Evolutionary conservation across 2,113 vertebrate species (phyloP).

Genomic region (human (Homo sapiens)): GRCh38 chr9:32884501-32885000

Average conservation of each 20-base stretch:
- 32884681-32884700: not conserved
- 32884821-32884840: not conserved
- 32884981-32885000: slow-evolving; percentile 17
- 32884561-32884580: not conserved
- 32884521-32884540: not conserved
- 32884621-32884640: not conserved
- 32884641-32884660: not conserved
- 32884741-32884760: not conserved
- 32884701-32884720: not conserved
- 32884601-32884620: not conserved
- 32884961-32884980: not conserved
- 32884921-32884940: not conserved
- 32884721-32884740: not conserved
- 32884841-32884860: not conserved
- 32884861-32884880: not conserved
- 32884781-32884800: not conserved
- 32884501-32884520: not conserved
- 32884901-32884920: not conserved
- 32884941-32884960: not conserved
- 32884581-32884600: not conserved
- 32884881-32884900: not conserved
- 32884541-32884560: not conserved
- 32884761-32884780: not conserved
- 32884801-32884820: not conserved
- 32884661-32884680: not conserved